Conservation (phyloP, 2,113 vertebrate species). For the Corydoras maculifer region DNA sequence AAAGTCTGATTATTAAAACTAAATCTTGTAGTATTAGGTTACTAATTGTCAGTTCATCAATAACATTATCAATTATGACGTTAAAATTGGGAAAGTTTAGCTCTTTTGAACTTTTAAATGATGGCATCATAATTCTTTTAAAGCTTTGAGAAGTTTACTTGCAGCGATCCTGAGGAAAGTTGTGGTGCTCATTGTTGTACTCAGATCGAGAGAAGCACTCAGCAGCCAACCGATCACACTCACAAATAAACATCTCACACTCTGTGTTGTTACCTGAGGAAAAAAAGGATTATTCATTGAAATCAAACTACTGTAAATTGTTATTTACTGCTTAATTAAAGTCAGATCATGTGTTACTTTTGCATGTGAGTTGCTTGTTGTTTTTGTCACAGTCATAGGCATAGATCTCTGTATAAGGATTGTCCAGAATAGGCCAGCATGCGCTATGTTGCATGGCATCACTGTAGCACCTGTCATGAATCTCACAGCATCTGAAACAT, state of each 20-base stretch:
- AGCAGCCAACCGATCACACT: constrained; percentile 77
- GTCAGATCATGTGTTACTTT: constrained; percentile 54
- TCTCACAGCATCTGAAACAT: constrained; percentile 72
- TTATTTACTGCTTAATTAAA: too few species aligned
- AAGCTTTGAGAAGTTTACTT: constrained; percentile 27
- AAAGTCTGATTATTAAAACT: too few species aligned
- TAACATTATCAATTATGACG: too few species aligned
- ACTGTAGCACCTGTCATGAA: constrained; percentile 69
- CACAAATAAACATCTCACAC: constrained; percentile 76
- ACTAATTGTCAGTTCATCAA: too few species aligned
- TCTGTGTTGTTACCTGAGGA: constrained; percentile 59
- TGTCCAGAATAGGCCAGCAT: constrained; percentile 68
- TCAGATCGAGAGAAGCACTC: constrained; percentile 67
- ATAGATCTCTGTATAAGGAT: constrained; percentile 74
- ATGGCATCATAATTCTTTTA: too few species aligned
- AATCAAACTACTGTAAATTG: too few species aligned
- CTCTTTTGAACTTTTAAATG: too few species aligned
- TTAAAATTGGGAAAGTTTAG: too few species aligned
- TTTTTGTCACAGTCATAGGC: constrained; percentile 60
- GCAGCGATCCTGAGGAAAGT: constrained; percentile 58
- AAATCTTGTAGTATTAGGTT: too few species aligned
- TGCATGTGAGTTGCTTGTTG: constrained; percentile 61
- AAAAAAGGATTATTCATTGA: background rate
- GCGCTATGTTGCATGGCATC: constrained; percentile 45
- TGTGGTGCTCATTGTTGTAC: constrained; percentile 52